Conservation (phyloP, 2,888 invertebrate genomes). For the Pristionchus arcanus region DNA sequence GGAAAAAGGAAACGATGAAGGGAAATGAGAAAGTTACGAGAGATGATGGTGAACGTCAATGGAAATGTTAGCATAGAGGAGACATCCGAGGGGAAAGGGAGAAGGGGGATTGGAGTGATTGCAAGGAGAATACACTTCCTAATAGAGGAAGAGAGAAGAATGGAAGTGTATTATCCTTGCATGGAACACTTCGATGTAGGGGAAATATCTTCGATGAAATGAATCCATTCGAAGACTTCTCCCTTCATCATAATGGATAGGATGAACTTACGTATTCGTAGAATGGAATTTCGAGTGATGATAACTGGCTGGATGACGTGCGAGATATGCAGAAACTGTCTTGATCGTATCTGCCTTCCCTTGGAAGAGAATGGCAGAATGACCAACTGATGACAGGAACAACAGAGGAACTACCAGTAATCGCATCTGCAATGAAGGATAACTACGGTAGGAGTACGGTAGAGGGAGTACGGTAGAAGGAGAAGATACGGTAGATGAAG, state of each 20-base stretch:
- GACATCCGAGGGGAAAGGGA: background rate
- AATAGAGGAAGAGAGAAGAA: background rate
- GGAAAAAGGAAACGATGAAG: background rate
- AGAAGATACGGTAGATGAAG: background rate
- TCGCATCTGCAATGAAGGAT: conserved; percentile 14
- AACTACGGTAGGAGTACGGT: conserved; percentile 22
- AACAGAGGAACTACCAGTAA: background rate
- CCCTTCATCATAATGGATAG: background rate
- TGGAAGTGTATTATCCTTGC: background rate
- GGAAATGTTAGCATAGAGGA: conserved; percentile 9
- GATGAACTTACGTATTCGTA: background rate
- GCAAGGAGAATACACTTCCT: background rate
- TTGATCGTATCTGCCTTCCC: background rate
- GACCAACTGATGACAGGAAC: background rate
- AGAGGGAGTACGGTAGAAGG: background rate
- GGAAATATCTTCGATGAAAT: background rate
- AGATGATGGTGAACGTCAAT: background rate
- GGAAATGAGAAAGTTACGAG: conserved; percentile 12
- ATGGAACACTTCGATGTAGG: background rate
- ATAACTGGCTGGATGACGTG: conserved; percentile 29
- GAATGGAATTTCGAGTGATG: conserved; percentile 19
- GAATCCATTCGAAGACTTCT: background rate
- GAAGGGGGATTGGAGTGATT: background rate
- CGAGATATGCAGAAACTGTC: background rate
- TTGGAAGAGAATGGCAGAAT: conserved; percentile 43